Evolutionary conservation across 92 coral and sea anemone genomes (phyloP).

Genomic region (Scolanthus callimorphus): DNA sequence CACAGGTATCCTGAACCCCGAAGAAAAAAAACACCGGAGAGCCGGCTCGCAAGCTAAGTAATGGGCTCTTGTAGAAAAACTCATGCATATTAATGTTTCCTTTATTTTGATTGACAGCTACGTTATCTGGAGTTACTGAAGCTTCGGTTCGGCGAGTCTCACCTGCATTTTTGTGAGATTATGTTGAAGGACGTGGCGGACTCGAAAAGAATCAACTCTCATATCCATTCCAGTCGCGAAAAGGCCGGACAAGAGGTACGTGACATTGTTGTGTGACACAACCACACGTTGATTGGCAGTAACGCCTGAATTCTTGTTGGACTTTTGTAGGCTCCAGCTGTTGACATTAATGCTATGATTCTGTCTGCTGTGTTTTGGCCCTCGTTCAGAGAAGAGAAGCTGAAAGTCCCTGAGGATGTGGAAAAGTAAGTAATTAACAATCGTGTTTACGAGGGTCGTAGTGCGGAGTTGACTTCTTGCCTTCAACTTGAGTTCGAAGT

Average conservation of each 20-base stretch:
- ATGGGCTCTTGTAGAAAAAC: too few relatives aligned
- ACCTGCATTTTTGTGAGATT: slow-evolving; percentile 96
- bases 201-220: slow-evolving; percentile 86
- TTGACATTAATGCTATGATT: slow-evolving; percentile 92
- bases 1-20: too few relatives aligned
- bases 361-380: slow-evolving; percentile 99
- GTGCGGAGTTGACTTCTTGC: too few relatives aligned
- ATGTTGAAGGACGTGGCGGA: slow-evolving; percentile 98
- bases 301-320: too few relatives aligned
- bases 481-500: too few relatives aligned
- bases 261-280: background rate
- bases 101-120: slow-evolving; percentile 63
- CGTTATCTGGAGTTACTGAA: slow-evolving; percentile 94
- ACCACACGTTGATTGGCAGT: too few relatives aligned
- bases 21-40: too few relatives aligned
- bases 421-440: slow-evolving; percentile 75
- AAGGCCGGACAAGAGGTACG: slow-evolving; percentile 45
- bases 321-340: slow-evolving; percentile 45
- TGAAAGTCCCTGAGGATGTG: slow-evolving; percentile 83
- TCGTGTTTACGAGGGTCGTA: too few relatives aligned
- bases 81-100: too few relatives aligned
- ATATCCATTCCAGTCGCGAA: slow-evolving; percentile 73
- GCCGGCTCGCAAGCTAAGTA: too few relatives aligned
- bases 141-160: slow-evolving; percentile 97
- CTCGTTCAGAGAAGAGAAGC: slow-evolving; percentile 90